Conservation (phyloP, 2,888 invertebrate genomes). For the Brachyopa scutellaris region DNA sequence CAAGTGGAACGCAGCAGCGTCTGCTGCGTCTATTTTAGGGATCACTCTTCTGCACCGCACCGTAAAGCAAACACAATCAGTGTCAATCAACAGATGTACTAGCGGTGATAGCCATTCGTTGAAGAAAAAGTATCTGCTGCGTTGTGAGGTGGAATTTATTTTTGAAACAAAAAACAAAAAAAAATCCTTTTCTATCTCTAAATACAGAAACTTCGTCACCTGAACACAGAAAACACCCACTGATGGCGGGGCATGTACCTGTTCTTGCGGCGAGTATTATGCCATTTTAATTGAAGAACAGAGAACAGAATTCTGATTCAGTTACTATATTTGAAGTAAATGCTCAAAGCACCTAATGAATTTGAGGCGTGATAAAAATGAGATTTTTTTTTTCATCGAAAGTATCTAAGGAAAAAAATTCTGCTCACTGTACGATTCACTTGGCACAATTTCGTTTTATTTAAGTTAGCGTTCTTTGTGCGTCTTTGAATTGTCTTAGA, state of each 20-base stretch:
- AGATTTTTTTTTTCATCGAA: too few relatives aligned
- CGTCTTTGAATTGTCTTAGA: neutral
- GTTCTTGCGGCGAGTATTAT: slow-evolving; percentile 8
- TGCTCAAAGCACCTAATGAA: slow-evolving; percentile 11
- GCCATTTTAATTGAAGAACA: slow-evolving; percentile 58
- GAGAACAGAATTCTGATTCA: slow-evolving; percentile 25
- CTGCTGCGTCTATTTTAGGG: slow-evolving; percentile 50
- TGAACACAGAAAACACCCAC: slow-evolving; percentile 30
- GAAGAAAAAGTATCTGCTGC: slow-evolving; percentile 1
- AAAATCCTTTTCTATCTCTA: slow-evolving; percentile 13
- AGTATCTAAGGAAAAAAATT: too few relatives aligned
- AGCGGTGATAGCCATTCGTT: slow-evolving; percentile 12
- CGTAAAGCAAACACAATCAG: slow-evolving; percentile 57
- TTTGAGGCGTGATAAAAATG: too few relatives aligned
- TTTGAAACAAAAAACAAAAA: slow-evolving; percentile 17
- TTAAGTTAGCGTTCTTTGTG: slow-evolving; percentile 43
- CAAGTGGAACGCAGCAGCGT: slow-evolving; percentile 36
- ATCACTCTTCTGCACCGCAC: neutral
- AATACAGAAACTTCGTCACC: slow-evolving; percentile 53
- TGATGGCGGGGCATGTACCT: slow-evolving; percentile 22
- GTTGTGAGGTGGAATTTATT: slow-evolving; percentile 41
- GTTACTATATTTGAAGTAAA: slow-evolving; percentile 31
- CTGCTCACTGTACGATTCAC: slow-evolving; percentile 45
- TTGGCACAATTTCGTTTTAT: slow-evolving; percentile 58
- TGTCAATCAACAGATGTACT: slow-evolving; percentile 67